Evolutionary conservation across 1,140 invertebrate genomes (phyloP), one percentile per base, ranked within the genome.

Genomic region (Acromyrmex echinatior): DNA sequence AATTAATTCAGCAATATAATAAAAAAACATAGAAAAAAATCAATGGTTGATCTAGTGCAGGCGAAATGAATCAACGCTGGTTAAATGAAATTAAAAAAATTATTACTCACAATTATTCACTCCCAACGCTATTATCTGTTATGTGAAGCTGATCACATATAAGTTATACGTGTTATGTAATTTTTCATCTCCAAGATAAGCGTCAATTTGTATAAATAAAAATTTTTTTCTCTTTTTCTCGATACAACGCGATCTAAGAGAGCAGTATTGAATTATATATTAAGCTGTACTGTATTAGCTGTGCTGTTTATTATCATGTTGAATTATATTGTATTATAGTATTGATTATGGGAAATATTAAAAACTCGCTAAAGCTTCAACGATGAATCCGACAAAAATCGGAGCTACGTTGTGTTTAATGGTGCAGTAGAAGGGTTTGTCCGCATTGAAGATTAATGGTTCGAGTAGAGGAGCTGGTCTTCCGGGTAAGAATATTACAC

Each of bases 381-480:
- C 25, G 12, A 76, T 1, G 2, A 10, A 5, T 45, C 85, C 88
- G 0, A 18, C 21, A 49, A 90, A 90, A 0, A 90, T 21, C 18
- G 18, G 3, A 0, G 5, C 1, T 62, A 28, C 16, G 9, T 70
- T 49, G 16, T 58, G 16, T 7, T 62, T 62, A 89, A 90, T 90
- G 12, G 6, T 31, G 16, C 35, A 89, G 28, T 87, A 39, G 39
- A 87, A 91, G 16, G 87, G 66, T 73, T 56, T 86, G 21, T 91
- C 89, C 18, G 60, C 76, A 1, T 49, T 74, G 28, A 91, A 91
- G 2, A 68, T 14, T 39, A 53, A 2, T 1, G 60, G 35, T 28
- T 3, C 0, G 1, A 0, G 12, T 63, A 1, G 10, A 35, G 14
- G 18, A 70, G 4, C 2, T 9, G 53, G 1, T 2, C n/a, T 9